A percentile compares a stretch with the other conserved stretches of the same genome.
Evolutionary conservation across 1,140 invertebrate genomes (phyloP).

Genomic region (Zaprionus tsacasi): DNA sequence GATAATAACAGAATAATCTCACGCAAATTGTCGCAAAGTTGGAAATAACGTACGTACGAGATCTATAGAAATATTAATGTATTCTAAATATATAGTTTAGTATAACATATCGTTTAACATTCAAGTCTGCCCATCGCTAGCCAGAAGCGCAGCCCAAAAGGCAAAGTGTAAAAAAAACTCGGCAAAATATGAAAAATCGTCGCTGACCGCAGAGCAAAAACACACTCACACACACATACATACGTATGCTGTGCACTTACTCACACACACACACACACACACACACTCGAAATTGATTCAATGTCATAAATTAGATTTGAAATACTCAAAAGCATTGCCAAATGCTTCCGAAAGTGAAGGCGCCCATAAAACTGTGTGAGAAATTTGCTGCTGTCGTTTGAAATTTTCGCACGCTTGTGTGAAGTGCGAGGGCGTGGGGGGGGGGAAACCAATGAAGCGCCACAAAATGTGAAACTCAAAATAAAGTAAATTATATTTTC

Average conservation of each 20-base stretch:
- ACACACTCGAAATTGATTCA: slow-evolving; percentile 72
- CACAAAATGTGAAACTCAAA: slow-evolving; percentile 46
- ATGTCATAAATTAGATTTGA: slow-evolving; percentile 83
- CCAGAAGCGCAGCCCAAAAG: slow-evolving; percentile 26
- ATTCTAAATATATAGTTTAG: neutral
- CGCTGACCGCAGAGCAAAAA: slow-evolving; percentile 69
- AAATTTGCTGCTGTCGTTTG: slow-evolving; percentile 66
- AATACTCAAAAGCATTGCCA: slow-evolving; percentile 71
- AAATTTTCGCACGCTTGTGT: slow-evolving; percentile 55
- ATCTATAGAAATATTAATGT: no score
- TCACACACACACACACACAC: slow-evolving; percentile 25
- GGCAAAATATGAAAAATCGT: slow-evolving; percentile 79
- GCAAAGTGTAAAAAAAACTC: slow-evolving; percentile 53
- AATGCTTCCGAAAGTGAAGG: slow-evolving; percentile 28
- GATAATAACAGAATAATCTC: neutral
- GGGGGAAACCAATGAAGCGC: slow-evolving; percentile 56
- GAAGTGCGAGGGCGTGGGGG: neutral
- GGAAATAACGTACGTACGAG: no score
- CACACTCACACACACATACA: slow-evolving; percentile 22
- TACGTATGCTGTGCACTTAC: neutral
- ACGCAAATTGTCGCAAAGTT: no score
- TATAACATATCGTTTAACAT: neutral
- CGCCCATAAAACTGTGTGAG: slow-evolving; percentile 74
- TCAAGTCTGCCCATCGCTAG: neutral
- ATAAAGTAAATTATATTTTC: slow-evolving; percentile 78